Base-by-base conservation (phyloP, 2,113 vertebrate species). In the Lipotes vexillifer region DNA sequence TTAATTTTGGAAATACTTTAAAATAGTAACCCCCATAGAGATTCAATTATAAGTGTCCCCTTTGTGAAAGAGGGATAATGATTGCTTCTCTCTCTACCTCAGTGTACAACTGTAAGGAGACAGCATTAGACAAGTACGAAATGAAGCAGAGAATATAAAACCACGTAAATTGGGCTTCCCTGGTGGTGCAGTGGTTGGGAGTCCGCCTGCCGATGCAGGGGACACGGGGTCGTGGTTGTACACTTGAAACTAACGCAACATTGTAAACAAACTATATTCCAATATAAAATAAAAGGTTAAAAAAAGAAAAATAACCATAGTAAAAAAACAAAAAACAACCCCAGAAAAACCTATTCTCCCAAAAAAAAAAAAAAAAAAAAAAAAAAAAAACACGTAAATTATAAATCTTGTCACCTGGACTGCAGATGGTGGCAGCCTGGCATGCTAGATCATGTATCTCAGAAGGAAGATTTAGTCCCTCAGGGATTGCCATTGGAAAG, bases 371-470 rank as follows among this genome's bases (percentile, higher is more conserved):
- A 49, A n/a, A n/a, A n/a, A n/a, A 5, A 4, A 9, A 10, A 49
- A 5, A 4, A 6, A 7, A 49, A 20, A 9, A 20, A 7, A 41
- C 74, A 20, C 10, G 6, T 3, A 9, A 5, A 10, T 55, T 23
- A 33, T 15, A n/a, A 59, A 33, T 74, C 66, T 61, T 57, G 81
- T 98, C 98, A 99, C 99, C 99, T 97, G 99, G 98, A 89, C 99
- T 98, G 97, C 99, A 99, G 83, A 99, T 88, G 11, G 99, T 99
- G 90, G 99, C 98, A 85, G 99, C 99, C 68, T 99, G 99, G 97
- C 99, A 99, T 5, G 99, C 99, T 85, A 99, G 98, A 46, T 98
- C 86, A 31, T 99, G 98, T 92, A 99, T 99, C 91, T 99, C 98
- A 2, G 98, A 98, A 46, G 99, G 99, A 3, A 99, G 98, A 78